Evolutionary conservation across 2,113 vertebrate species (phyloP).

Genomic region (Ptilorrhoa leucosticta): DNA sequence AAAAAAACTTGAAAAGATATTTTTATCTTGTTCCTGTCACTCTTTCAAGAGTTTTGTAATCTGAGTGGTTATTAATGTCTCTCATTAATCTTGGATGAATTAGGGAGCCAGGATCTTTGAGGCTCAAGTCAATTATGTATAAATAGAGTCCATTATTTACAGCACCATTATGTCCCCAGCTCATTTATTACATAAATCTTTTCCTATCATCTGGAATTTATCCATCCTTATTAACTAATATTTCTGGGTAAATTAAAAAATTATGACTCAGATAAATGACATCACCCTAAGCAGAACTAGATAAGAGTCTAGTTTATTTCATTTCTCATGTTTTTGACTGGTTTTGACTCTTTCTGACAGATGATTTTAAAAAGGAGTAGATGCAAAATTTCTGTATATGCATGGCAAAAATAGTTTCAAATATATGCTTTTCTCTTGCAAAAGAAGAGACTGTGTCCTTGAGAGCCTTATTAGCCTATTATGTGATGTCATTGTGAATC

Average conservation of each 20-base stretch:
- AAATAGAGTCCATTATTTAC: constrained; percentile 31
- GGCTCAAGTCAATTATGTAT: constrained; percentile 13
- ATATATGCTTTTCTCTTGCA: background rate
- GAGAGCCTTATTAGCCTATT: background rate
- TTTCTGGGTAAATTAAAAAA: background rate
- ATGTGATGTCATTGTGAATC: background rate
- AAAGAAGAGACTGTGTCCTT: background rate
- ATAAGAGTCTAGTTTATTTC: background rate
- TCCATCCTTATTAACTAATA: background rate
- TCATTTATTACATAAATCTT: background rate
- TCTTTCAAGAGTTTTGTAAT: background rate
- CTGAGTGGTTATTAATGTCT: background rate
- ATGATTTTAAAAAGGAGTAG: background rate
- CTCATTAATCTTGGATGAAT: constrained; percentile 2
- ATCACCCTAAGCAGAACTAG: background rate
- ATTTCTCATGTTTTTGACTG: background rate
- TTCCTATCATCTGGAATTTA: background rate
- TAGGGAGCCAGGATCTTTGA: background rate
- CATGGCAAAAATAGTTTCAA: background rate
- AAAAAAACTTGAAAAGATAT: background rate
- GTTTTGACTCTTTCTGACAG: background rate
- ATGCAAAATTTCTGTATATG: background rate
- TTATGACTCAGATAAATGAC: background rate
- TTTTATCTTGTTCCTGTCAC: background rate
- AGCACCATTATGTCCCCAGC: background rate